These are phyloP conservation scores for Apostichopus leukothele DNA, from an alignment of 53 echinoderm and acorn worm species.

Conservation along the genomic window DNA sequence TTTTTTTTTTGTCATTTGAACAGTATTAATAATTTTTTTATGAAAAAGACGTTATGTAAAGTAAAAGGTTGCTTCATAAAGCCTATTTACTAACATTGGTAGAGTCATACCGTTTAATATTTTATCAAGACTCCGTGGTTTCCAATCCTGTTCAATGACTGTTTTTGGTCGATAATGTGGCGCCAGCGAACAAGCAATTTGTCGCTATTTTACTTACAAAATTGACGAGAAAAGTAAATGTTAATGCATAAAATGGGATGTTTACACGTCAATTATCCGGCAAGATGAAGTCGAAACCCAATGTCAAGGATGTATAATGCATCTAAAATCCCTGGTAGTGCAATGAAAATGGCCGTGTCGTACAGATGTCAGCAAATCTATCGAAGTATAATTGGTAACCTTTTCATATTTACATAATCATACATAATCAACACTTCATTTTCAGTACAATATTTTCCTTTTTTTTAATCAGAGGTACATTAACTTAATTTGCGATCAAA, in stretches of 20 bases:
- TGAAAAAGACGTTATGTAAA: background rate
- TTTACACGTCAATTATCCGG: constrained; percentile 5
- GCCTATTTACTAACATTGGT: background rate
- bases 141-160: background rate
- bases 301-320: background rate
- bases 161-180: background rate
- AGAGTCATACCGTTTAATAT: background rate
- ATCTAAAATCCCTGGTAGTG: no score
- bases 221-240: constrained; percentile 4
- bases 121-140: background rate
- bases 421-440: no score
- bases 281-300: background rate
- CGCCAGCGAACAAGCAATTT: constrained; percentile 3
- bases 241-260: background rate
- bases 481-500: no score
- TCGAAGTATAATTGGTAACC: no score
- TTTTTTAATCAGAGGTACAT: no score
- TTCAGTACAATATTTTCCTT: no score
- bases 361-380: no score
- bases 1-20: no score
- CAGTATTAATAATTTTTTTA: no score
- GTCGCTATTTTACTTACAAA: background rate
- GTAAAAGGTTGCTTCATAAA: background rate
- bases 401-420: no score
- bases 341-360: no score